Evolutionary conservation across 2,797 vertebrate species (phyloP).

Genomic region (Liasis olivaceus): DNA sequence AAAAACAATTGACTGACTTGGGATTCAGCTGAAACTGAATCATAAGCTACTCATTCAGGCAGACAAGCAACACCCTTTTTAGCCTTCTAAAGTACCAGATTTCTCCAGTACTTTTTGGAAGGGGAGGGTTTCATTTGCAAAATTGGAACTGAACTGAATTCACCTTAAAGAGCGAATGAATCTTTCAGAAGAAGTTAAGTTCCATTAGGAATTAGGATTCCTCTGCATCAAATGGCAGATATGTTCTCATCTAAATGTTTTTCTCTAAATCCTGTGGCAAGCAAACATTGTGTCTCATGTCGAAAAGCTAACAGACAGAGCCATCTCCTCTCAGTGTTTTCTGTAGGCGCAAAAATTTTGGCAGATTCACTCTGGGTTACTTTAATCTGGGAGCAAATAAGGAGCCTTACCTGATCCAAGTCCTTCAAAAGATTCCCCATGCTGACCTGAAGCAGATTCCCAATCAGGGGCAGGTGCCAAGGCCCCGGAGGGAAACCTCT

Average conservation of each 20-base stretch:
- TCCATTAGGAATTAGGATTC: not conserved
- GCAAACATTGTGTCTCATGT: too few relatives aligned
- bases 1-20: too few relatives aligned
- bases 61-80: not conserved
- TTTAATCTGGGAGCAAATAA: not conserved
- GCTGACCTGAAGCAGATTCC: too few relatives aligned
- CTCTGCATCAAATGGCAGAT: not conserved
- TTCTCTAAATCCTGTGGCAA: too few relatives aligned
- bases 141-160: not conserved
- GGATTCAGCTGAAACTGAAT: not conserved
- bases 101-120: not conserved
- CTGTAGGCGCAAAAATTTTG: too few relatives aligned
- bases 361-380: rapidly evolving
- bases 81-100: not conserved
- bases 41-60: not conserved
- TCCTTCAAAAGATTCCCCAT: too few relatives aligned
- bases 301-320: not conserved
- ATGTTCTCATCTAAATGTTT: not conserved
- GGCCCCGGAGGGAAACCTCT: too few relatives aligned
- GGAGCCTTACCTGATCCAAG: not conserved
- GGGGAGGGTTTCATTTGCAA: not conserved
- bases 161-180: not conserved
- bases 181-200: not conserved
- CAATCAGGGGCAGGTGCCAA: too few relatives aligned
- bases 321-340: too few relatives aligned